These are phyloP conservation scores for Oxyura jamaicensis DNA, from an alignment of 2,113 vertebrate genomes.

Conservation along the genomic window DNA sequence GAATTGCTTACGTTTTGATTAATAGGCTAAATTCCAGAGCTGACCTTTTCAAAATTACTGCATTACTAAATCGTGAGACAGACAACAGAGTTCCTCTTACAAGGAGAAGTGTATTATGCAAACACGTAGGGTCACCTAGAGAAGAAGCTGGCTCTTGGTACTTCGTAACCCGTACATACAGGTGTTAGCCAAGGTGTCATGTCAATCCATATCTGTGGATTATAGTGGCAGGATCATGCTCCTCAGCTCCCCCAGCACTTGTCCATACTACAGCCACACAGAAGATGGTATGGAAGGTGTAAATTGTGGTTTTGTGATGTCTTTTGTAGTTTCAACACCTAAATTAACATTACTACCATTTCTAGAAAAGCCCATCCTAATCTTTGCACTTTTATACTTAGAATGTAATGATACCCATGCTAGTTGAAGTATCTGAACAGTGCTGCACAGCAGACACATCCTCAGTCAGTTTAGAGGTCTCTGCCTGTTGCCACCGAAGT, in stretches of 20 bases:
- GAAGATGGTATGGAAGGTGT: neutral
- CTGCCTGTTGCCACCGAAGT: neutral
- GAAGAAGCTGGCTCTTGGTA: neutral
- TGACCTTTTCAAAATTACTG: constrained; percentile 64
- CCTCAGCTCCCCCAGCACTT: neutral
- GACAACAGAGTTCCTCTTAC: constrained; percentile 22
- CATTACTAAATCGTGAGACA: constrained; percentile 56
- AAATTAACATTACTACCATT: neutral
- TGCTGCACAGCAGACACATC: neutral
- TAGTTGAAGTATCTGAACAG: neutral
- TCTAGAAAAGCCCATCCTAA: neutral
- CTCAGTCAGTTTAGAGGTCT: neutral
- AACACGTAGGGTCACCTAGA: constrained; percentile 49
- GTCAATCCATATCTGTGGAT: neutral
- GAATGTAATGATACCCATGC: neutral
- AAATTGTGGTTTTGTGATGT: neutral
- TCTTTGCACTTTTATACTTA: neutral
- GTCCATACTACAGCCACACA: neutral
- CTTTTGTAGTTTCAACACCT: neutral
- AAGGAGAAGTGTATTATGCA: constrained; percentile 44
- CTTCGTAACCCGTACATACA: neutral
- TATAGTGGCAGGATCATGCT: neutral
- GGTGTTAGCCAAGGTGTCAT: neutral
- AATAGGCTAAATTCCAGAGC: constrained; percentile 60
- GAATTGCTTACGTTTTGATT: constrained; percentile 52